These are phyloP conservation scores for Tineola bisselliella DNA, from an alignment of 2,888 invertebrate species.

Conservation along the genomic window DNA sequence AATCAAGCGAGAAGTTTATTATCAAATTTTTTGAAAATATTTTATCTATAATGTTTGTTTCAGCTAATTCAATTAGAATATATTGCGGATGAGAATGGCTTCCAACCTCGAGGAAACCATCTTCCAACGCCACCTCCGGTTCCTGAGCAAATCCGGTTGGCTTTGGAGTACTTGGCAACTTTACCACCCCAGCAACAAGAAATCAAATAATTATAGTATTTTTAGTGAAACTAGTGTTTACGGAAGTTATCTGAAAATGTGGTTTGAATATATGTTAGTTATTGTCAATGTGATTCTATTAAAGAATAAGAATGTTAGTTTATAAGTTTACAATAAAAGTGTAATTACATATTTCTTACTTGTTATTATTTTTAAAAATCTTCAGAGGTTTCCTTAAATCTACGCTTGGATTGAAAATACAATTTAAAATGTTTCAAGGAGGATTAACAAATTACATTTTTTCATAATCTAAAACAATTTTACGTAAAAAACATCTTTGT, in stretches of 20 bases:
- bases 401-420: too few species aligned
- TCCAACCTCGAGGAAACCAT: slow-evolving; percentile 73
- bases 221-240: too few species aligned
- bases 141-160: slow-evolving; percentile 73
- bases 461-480: too few species aligned
- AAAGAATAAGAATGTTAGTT: neutral
- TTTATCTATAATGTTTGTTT: slow-evolving; percentile 17
- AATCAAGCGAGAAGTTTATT: too few species aligned
- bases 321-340: slow-evolving; percentile 2
- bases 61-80: slow-evolving; percentile 71
- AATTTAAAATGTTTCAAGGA: too few species aligned
- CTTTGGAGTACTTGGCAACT: slow-evolving; percentile 72
- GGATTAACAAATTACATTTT: too few species aligned
- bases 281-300: slow-evolving; percentile 2
- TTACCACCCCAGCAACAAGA: slow-evolving; percentile 61
- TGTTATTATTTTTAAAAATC: too few species aligned
- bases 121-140: slow-evolving; percentile 74
- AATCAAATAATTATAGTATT: too few species aligned
- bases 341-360: neutral
- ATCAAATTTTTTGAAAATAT: too few species aligned
- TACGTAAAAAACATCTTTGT: neutral
- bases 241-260: neutral
- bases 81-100: slow-evolving; percentile 78
- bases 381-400: too few species aligned
- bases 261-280: slow-evolving; percentile 5